These are phyloP conservation scores for Tychaedon coryphoeus DNA, from an alignment of 2,113 vertebrate genomes.

Conservation along the genomic window DNA sequence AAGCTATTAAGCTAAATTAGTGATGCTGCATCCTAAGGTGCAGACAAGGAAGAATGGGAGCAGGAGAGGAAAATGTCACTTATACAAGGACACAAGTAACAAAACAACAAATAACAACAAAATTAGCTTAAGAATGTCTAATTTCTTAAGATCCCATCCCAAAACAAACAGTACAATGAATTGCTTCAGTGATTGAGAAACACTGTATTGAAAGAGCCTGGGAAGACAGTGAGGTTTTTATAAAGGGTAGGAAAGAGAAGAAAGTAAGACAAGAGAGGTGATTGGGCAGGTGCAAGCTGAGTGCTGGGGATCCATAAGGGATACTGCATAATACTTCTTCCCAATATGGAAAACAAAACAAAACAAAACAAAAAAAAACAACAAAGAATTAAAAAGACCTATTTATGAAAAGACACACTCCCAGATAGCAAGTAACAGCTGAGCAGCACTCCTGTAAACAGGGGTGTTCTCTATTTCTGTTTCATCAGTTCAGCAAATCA, in stretches of 20 bases:
- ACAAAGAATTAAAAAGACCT: neutral
- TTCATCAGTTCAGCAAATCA: neutral
- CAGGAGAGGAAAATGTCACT: neutral
- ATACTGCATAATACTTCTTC: neutral
- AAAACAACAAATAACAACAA: neutral
- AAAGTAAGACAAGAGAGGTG: too few relatives aligned
- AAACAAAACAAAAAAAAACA: neutral
- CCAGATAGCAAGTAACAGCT: neutral
- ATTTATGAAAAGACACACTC: neutral
- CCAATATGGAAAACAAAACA: neutral
- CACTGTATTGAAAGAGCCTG: neutral
- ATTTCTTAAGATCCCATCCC: neutral
- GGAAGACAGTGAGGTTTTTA: neutral
- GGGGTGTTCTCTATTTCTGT: neutral
- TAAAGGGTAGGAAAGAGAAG: neutral
- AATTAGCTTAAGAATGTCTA: neutral
- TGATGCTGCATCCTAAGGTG: neutral
- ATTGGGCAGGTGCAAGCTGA: neutral
- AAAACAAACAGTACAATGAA: neutral
- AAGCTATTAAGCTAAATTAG: neutral
- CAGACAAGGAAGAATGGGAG: rapidly evolving
- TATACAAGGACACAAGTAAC: too few relatives aligned
- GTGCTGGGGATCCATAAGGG: neutral
- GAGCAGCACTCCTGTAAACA: neutral
- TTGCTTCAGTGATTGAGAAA: neutral